Conservation (phyloP, 2,888 invertebrate genomes). For the Melinopterus prodromus region DNA sequence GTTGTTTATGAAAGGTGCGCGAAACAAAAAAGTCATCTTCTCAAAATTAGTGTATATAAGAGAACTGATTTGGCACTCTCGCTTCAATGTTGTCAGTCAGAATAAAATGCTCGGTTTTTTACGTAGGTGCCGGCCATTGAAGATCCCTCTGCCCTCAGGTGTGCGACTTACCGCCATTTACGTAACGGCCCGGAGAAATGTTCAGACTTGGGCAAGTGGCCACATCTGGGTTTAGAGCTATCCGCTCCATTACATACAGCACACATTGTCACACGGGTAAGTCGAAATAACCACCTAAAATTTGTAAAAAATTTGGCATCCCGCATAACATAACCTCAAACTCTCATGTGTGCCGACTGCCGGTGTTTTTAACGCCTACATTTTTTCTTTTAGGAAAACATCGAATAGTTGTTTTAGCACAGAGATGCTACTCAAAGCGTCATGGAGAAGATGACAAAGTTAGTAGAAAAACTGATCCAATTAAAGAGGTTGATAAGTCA, state of each 20-base stretch:
- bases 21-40: slow-evolving; percentile 29
- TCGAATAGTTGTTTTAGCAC: slow-evolving; percentile 28
- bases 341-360: slow-evolving; percentile 22
- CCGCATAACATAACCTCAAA: slow-evolving; percentile 27
- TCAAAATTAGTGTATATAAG: slow-evolving; percentile 28
- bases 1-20: slow-evolving; percentile 6
- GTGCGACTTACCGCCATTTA: slow-evolving; percentile 35
- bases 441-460: slow-evolving; percentile 31
- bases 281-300: not conserved
- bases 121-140: slow-evolving; percentile 24
- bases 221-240: slow-evolving; percentile 38
- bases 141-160: slow-evolving; percentile 16
- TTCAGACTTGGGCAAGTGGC: slow-evolving; percentile 42
- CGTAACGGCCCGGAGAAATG: slow-evolving; percentile 46
- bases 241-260: slow-evolving; percentile 32
- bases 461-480: slow-evolving; percentile 38
- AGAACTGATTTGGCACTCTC: slow-evolving; percentile 10
- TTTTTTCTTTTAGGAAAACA: slow-evolving; percentile 33
- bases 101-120: slow-evolving; percentile 18
- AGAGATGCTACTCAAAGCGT: slow-evolving; percentile 41
- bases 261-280: slow-evolving; percentile 37
- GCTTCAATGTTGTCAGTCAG: slow-evolving; percentile 9
- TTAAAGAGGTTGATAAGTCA: slow-evolving; percentile 31
- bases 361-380: not conserved
- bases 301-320: not conserved